Percentiles rank a stretch among this genome's conserved stretches.
Evolutionary conservation across 2,888 invertebrate species (phyloP).

Genomic region (Xestia c-nigrum): DNA sequence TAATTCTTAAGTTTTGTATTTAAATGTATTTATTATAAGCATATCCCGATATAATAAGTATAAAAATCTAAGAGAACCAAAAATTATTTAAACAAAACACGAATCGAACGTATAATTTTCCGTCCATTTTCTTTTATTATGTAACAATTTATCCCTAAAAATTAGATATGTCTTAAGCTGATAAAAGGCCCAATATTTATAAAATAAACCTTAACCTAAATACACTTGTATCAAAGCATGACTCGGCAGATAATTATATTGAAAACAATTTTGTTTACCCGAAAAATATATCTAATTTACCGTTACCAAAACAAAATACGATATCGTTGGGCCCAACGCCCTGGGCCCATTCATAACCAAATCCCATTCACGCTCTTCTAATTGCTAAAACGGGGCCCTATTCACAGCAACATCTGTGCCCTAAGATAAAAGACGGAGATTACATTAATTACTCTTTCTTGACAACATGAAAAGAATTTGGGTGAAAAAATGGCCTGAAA

Average conservation of each 20-base stretch:
- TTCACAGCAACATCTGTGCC: slow-evolving; percentile 57
- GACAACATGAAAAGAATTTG: slow-evolving; percentile 59
- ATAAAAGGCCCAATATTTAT: background rate
- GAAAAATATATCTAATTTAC: slow-evolving; percentile 28
- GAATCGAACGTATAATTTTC: too few relatives aligned
- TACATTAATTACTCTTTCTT: slow-evolving; percentile 64
- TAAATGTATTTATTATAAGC: too few relatives aligned
- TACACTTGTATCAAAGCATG: background rate
- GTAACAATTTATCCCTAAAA: background rate
- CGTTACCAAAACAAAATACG: slow-evolving; percentile 57
- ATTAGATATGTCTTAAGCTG: background rate
- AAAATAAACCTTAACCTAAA: background rate
- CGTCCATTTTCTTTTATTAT: too few relatives aligned
- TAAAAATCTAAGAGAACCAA: too few relatives aligned
- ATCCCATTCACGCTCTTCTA: slow-evolving; percentile 64
- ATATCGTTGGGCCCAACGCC: slow-evolving; percentile 45
- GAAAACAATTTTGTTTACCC: slow-evolving; percentile 11
- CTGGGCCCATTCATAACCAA: slow-evolving; percentile 59
- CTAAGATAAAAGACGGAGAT: slow-evolving; percentile 62
- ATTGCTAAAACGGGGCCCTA: slow-evolving; percentile 63
- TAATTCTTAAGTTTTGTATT: background rate
- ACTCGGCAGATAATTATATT: slow-evolving; percentile 1
- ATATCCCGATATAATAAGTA: too few relatives aligned
- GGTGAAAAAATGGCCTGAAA: slow-evolving; percentile 30
- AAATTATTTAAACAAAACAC: too few relatives aligned